Percentiles rank a stretch among this genome's conserved stretches.
Evolutionary conservation across 2,113 vertebrate genomes (phyloP).

Genomic region (Fulmarus glacialis): DNA sequence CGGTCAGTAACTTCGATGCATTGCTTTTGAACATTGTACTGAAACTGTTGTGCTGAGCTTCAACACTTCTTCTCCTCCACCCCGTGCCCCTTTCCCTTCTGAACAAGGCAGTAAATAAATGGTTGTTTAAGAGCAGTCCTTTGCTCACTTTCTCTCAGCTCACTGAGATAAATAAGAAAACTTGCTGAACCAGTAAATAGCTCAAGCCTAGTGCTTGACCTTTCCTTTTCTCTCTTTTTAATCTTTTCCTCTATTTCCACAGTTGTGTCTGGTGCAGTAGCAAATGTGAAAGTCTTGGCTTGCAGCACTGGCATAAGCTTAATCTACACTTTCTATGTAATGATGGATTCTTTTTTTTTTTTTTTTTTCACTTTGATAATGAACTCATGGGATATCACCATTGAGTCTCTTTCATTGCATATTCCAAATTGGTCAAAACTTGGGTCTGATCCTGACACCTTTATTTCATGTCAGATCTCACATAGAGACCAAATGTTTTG

Average conservation of each 20-base stretch:
- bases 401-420: not conserved
- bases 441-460: not conserved
- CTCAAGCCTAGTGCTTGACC: not conserved
- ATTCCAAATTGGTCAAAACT: not conserved
- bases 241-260: not conserved
- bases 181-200: not conserved
- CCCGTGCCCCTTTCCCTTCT: not conserved
- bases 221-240: not conserved
- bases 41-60: not conserved
- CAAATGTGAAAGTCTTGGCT: not conserved
- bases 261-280: not conserved
- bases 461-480: not conserved
- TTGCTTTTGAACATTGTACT: not conserved
- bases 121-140: not conserved
- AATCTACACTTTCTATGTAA: not conserved
- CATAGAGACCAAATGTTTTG: not conserved
- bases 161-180: not conserved
- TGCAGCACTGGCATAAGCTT: not conserved
- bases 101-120: not conserved
- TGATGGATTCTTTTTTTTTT: not conserved
- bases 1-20: slow-evolving; percentile 75
- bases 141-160: not conserved
- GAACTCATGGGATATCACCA: not conserved
- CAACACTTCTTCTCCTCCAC: not conserved
- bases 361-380: not conserved